Base-by-base conservation (phyloP, 2,797 vertebrate genomes). In the Gymnoscopelus microlampas region DNA sequence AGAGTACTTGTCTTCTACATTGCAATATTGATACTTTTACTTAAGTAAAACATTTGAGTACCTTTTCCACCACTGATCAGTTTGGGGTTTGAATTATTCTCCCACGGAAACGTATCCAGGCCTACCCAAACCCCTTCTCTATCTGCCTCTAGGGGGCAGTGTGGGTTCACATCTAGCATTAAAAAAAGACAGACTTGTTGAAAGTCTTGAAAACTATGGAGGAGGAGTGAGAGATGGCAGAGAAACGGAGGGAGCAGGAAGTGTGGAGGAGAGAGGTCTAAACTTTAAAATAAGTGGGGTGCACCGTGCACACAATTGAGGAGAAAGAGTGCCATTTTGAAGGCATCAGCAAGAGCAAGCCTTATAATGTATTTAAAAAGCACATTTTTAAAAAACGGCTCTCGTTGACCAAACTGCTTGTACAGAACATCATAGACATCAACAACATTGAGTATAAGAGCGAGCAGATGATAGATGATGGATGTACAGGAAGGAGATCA, bases 81-180 rank as follows among this genome's bases (percentile, higher is more conserved):
- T n/a, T n/a, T n/a, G n/a, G 15, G 6, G 3, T 56, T 44, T 24
- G 13, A 75, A 24, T 9, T 26, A 3, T 76, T 60, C 53, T 70
- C 3, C 51, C 68, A 9, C 63, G 50, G 19, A 68, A 68, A 9
- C 4, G 1, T 51, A 50, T 59, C 63, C 39, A 57, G 9, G 6
- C 54, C 62, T 56, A 7, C 51, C 60, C 53, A 53, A 54, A 62
- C 67, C 35, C 60, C 49, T 65, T 59, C 12, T 61, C 11, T 14
- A 5, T 9, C 47, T 47, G 14, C 83, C 92, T 92, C 79, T 81
- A 88, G 92, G 87, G 90, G 93, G 92, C 93, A 94, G 89, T 94
- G 87, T 93, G 92, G 92, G 12, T 88, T 88, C 90, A 86, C 65
- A 79, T 54, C 85, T 86, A 76, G 54, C 48, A 32, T 13, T 19